Percentiles rank a stretch among this genome's conserved stretches.
Evolutionary conservation across 2,888 invertebrate species (phyloP).

Genomic region (Tubulanus polymorphus): DNA sequence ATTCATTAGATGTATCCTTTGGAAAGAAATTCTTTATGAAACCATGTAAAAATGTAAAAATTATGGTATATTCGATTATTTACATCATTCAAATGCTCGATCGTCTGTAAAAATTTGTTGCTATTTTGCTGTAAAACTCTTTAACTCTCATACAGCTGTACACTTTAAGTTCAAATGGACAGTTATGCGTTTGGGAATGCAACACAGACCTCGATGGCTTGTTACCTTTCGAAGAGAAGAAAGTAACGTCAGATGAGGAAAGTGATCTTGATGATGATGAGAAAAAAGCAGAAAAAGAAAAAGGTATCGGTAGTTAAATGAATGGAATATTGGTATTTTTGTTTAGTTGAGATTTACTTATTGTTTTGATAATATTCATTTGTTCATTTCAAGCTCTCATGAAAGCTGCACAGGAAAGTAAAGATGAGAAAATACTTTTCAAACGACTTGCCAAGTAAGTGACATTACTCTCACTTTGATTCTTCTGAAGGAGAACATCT

Average conservation of each 20-base stretch:
- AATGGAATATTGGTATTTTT: no score
- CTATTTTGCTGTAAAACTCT: neutral
- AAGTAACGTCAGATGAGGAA: constrained; percentile 31
- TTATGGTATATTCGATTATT: no score
- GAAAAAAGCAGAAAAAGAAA: constrained; percentile 24
- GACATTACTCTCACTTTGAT: neutral
- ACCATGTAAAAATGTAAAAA: no score
- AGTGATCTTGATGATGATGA: constrained; percentile 27
- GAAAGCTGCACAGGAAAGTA: no score
- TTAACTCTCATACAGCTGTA: constrained; percentile 32
- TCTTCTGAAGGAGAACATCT: no score
- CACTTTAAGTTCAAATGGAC: constrained; percentile 67
- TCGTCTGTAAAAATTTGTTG: neutral
- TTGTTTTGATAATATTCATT: no score
- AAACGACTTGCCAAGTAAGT: constrained; percentile 16
- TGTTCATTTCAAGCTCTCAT: no score
- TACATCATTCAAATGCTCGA: neutral
- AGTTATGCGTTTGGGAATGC: constrained; percentile 81
- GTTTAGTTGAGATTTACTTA: no score
- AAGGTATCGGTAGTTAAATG: no score
- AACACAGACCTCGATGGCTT: constrained; percentile 70
- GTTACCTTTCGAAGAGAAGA: constrained; percentile 51
- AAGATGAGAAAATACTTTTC: constrained; percentile 16
- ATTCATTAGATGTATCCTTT: constrained; percentile 71
- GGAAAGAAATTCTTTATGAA: no score